A percentile compares a stretch with the other conserved stretches of the same genome.
These are phyloP conservation scores for Sylvia borin DNA, from an alignment of 2,797 vertebrate genomes.

Conservation along the genomic window DNA sequence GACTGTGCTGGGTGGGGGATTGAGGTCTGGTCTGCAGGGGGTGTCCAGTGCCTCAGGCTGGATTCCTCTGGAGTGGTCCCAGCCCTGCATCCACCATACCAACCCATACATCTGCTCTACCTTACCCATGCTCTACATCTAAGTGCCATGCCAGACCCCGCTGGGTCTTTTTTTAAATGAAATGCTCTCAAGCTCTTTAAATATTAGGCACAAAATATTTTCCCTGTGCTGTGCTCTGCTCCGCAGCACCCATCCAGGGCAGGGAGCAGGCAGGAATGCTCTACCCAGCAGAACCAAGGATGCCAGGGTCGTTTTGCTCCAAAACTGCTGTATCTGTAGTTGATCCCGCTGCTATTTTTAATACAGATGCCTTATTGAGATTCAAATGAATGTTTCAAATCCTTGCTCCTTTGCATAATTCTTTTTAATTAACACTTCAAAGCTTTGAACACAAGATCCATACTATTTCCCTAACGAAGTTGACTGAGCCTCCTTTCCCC, in stretches of 20 bases:
- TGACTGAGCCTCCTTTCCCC: constrained; percentile 34
- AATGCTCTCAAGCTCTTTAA: neutral
- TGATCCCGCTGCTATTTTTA: constrained; percentile 72
- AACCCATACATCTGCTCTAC: rapidly evolving
- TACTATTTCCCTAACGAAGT: constrained; percentile 57
- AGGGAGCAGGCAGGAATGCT: neutral
- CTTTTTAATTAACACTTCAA: constrained; percentile 77
- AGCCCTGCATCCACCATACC: neutral
- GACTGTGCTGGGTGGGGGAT: rapidly evolving
- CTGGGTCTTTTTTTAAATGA: neutral
- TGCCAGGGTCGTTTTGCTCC: neutral
- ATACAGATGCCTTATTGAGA: constrained; percentile 70
- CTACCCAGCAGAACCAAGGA: neutral
- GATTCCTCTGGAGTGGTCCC: neutral
- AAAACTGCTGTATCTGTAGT: neutral
- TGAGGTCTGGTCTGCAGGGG: rapidly evolving
- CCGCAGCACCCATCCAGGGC: neutral
- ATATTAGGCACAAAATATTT: neutral
- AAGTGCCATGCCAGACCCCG: rapidly evolving
- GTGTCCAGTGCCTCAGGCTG: rapidly evolving
- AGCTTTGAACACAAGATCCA: constrained; percentile 53
- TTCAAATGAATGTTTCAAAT: constrained; percentile 73
- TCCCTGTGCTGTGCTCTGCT: neutral
- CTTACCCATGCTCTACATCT: neutral
- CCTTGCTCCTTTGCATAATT: constrained; percentile 75